Evolutionary conservation across 2,797 vertebrate species (phyloP).

Genomic region (Urocyon cinereoargenteus): DNA sequence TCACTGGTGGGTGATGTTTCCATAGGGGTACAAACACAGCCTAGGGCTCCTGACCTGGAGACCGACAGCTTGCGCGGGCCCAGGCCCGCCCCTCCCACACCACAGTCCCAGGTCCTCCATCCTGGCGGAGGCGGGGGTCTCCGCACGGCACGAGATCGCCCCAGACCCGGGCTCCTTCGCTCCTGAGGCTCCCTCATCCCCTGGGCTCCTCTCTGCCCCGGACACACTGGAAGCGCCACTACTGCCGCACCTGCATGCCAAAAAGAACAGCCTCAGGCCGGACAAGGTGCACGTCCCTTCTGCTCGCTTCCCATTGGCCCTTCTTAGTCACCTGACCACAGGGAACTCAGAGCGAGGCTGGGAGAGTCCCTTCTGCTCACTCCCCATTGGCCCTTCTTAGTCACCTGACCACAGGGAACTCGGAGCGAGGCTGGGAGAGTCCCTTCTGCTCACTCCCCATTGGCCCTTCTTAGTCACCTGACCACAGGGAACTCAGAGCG

Average conservation of each 20-base stretch:
- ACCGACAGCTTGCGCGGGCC: too few species aligned
- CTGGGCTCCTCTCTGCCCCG: too few species aligned
- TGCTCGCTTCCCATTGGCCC: too few species aligned
- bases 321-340: too few species aligned
- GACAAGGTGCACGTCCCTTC: rapidly evolving
- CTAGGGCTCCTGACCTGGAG: background rate
- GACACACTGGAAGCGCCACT: rapidly evolving
- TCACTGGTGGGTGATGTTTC: background rate
- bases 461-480: background rate
- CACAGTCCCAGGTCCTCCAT: too few species aligned
- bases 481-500: background rate
- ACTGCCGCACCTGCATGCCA: rapidly evolving
- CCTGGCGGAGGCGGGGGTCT: background rate
- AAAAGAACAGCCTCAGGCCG: rapidly evolving
- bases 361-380: background rate
- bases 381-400: background rate
- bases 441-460: background rate
- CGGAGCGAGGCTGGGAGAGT: too few species aligned
- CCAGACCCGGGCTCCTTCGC: background rate
- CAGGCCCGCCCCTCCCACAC: background rate
- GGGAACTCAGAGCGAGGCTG: too few species aligned
- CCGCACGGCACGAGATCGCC: rapidly evolving
- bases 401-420: background rate
- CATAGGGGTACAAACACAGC: rapidly evolving
- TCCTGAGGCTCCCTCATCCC: background rate